phyloP scores from a whole-genome alignment of 2,888 invertebrate genomes.

The Megastigmus dorsalis region DNA sequence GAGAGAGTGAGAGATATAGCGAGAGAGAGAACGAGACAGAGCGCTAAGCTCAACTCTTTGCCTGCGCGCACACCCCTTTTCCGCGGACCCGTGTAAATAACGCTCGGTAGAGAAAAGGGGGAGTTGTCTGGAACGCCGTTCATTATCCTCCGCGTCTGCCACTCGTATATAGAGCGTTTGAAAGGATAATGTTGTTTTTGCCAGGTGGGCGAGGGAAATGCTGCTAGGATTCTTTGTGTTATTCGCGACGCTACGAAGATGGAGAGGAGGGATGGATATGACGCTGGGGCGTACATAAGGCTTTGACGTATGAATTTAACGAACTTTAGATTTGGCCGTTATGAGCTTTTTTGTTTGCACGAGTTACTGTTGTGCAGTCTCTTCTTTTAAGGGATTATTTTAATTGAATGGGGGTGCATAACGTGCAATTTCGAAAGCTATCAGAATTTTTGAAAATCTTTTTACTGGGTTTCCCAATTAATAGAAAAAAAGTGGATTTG shows the following conservation, averaged over 20 bases:
- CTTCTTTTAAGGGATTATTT: not conserved
- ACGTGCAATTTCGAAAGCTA: no score
- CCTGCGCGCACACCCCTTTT: no score
- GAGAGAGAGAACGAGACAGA: not conserved
- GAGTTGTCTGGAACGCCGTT: not conserved
- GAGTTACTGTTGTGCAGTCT: no score
- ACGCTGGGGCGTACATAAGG: not conserved
- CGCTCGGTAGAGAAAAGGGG: not conserved
- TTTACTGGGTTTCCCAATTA: no score
- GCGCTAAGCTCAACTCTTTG: no score
- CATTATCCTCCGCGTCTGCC: no score
- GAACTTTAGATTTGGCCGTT: not conserved
- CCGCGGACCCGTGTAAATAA: conserved; percentile 24
- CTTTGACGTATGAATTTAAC: conserved; percentile 24
- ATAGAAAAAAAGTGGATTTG: no score
- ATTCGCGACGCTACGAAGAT: no score
- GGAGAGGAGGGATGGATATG: not conserved
- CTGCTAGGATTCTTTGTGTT: conserved; percentile 5
- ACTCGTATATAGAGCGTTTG: conserved; percentile 25
- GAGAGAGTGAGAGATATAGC: no score
- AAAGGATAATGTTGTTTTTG: conserved; percentile 40
- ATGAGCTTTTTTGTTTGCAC: not conserved
- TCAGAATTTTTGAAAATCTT: no score
- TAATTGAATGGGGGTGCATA: not conserved
- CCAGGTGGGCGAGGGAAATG: no score